Percentiles rank a stretch among this genome's conserved stretches.
These are phyloP conservation scores for Thalassarche chlororhynchos DNA, from an alignment of 2,113 vertebrate species.

Conservation along the genomic window DNA sequence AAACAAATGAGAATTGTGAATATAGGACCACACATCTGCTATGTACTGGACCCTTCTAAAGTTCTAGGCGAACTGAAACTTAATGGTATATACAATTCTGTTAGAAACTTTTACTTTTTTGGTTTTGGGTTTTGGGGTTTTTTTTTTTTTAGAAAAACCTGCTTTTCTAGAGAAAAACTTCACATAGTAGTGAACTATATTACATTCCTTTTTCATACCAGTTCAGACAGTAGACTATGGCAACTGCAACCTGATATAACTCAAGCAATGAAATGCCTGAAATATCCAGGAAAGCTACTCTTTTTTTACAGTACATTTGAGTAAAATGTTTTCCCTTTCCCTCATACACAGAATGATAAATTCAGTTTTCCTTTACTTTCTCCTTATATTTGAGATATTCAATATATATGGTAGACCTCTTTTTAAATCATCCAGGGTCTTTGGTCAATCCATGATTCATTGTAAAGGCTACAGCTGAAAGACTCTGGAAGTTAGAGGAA, in stretches of 20 bases:
- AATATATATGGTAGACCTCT: neutral
- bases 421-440: neutral
- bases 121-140: too few relatives aligned
- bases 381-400: neutral
- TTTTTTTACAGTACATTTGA: neutral
- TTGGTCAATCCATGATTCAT: neutral
- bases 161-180: neutral
- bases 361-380: neutral
- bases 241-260: neutral
- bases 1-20: neutral
- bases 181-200: neutral
- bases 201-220: neutral
- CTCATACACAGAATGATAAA: neutral
- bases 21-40: neutral
- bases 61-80: neutral
- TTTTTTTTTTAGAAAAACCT: neutral
- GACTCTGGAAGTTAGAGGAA: neutral
- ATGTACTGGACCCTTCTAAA: neutral
- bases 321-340: neutral
- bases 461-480: neutral
- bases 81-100: neutral
- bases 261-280: neutral
- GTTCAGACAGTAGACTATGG: neutral
- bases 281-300: neutral
- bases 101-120: neutral